phyloP scores from a whole-genome alignment of 2,797 vertebrate genomes.

The Liasis olivaceus region DNA sequence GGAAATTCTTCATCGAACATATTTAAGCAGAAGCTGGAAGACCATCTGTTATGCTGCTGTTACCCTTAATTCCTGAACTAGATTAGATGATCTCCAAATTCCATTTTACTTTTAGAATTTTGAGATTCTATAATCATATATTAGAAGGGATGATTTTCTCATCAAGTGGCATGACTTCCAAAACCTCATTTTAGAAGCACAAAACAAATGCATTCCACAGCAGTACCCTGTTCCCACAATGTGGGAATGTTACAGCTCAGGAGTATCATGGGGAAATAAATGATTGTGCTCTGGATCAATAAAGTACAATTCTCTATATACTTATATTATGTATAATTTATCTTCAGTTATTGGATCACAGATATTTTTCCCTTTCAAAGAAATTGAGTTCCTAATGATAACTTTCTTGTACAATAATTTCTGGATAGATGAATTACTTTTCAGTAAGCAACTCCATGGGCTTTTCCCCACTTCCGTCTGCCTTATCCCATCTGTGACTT shows the following conservation, averaged over 20 bases:
- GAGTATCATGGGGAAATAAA: neutral
- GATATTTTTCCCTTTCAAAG: rapidly evolving
- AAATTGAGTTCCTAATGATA: neutral
- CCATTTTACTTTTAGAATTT: neutral
- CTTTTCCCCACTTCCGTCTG: conserved; percentile 5
- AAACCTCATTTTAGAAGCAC: neutral
- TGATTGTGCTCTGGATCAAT: neutral
- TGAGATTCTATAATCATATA: neutral
- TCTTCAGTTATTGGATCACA: neutral
- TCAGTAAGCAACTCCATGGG: neutral
- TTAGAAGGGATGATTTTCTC: neutral
- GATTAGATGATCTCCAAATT: neutral
- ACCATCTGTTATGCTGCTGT: neutral
- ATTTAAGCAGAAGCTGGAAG: neutral
- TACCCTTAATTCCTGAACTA: neutral
- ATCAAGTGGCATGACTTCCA: neutral
- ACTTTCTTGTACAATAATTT: neutral
- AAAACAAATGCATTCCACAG: neutral
- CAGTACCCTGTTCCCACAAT: neutral
- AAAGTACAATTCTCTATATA: neutral
- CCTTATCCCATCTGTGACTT: conserved; percentile 48
- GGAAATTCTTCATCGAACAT: neutral
- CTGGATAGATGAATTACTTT: neutral
- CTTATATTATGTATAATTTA: neutral
- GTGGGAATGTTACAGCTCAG: neutral